Conservation (phyloP, 2,888 invertebrate species). For the Patella caerulea region DNA sequence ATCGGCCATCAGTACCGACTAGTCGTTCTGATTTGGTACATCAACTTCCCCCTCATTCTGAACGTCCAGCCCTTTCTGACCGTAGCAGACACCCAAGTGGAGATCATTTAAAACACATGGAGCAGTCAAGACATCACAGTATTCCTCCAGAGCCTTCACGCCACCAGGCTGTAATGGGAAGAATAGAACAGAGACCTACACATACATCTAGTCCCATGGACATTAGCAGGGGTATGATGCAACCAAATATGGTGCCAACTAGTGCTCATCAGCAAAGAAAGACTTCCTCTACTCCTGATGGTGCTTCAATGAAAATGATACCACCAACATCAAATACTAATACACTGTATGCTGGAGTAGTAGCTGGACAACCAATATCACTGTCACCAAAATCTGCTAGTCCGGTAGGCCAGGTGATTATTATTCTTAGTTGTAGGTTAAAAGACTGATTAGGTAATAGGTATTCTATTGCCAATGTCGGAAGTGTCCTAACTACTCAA, state of each 20-base stretch:
- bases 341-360: constrained; percentile 50
- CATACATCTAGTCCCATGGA: not conserved
- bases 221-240: constrained; percentile 12
- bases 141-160: not conserved
- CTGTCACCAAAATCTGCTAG: constrained; percentile 50
- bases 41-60: no score
- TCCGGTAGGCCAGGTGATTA: constrained; percentile 53
- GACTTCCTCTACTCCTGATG: constrained; percentile 36
- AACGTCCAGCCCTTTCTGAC: constrained; percentile 1
- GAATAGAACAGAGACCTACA: constrained; percentile 4
- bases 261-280: constrained; percentile 27
- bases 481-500: no score
- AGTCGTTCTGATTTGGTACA: not conserved
- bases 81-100: not conserved
- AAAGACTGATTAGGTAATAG: no score
- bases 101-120: not conserved
- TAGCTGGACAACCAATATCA: constrained; percentile 49
- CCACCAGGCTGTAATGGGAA: constrained; percentile 11
- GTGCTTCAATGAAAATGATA: constrained; percentile 33
- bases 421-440: no score
- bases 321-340: constrained; percentile 40
- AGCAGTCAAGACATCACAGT: constrained; percentile 12
- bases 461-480: no score
- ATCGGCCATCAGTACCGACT: not conserved
- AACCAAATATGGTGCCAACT: constrained; percentile 22